phyloP scores from a whole-genome alignment of 2,797 vertebrate genomes.

The Notolepis coatsorum region DNA sequence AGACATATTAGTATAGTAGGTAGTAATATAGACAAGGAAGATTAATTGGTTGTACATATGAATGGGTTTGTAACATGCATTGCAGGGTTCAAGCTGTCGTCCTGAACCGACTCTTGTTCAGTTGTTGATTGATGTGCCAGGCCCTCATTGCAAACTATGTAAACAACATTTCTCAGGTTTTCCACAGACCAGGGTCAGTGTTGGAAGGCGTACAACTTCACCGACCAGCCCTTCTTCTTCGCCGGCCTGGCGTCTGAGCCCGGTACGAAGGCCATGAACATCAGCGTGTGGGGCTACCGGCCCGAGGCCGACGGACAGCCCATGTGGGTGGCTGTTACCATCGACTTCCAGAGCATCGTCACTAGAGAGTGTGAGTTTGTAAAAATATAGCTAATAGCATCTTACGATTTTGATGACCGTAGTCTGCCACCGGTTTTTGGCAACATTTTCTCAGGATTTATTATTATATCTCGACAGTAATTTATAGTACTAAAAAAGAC shows the following conservation, averaged over 20 bases:
- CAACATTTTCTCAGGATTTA: too few species aligned
- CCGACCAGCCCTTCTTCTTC: slow-evolving; percentile 82
- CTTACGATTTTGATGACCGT: neutral
- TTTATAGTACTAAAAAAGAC: too few species aligned
- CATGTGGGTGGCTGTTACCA: slow-evolving; percentile 85
- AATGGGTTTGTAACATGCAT: too few species aligned
- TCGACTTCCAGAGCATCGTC: slow-evolving; percentile 84
- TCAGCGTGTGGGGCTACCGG: slow-evolving; percentile 85
- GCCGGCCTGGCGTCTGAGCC: slow-evolving; percentile 83
- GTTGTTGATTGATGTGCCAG: too few species aligned
- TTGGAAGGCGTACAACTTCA: slow-evolving; percentile 85
- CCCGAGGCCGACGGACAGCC: slow-evolving; percentile 78
- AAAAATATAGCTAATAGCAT: neutral
- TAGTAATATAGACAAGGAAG: too few species aligned
- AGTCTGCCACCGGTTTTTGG: neutral
- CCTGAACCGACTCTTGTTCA: too few species aligned
- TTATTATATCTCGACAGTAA: too few species aligned
- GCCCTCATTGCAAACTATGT: too few species aligned
- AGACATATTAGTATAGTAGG: too few species aligned
- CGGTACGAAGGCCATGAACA: slow-evolving; percentile 81
- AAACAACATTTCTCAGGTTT: slow-evolving; percentile 75
- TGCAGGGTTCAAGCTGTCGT: too few species aligned
- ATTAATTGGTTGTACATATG: too few species aligned
- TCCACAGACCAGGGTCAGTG: slow-evolving; percentile 86
- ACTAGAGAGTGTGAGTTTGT: slow-evolving; percentile 81